phyloP scores from a whole-genome alignment of 2,113 vertebrate genomes.

The Tragelaphus buxtoni region DNA sequence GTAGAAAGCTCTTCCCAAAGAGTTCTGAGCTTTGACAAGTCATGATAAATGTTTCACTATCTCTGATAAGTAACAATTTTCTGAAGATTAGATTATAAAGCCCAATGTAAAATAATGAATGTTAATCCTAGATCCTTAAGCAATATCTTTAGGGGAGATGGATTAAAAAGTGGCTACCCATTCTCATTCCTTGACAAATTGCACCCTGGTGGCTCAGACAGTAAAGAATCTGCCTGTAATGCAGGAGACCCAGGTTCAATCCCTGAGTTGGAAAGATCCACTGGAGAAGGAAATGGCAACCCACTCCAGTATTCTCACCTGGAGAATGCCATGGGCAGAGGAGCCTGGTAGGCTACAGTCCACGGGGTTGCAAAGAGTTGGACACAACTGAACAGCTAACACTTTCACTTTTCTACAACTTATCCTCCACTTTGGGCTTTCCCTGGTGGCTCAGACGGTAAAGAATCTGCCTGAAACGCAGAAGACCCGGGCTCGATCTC shows the following conservation, averaged over 20 bases:
- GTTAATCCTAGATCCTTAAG: neutral
- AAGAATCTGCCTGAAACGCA: neutral
- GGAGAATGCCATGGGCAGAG: neutral
- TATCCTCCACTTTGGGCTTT: neutral
- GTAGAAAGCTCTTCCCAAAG: neutral
- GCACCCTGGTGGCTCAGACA: neutral
- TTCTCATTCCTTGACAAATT: neutral
- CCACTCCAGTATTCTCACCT: neutral
- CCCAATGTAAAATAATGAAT: neutral
- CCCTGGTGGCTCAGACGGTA: neutral
- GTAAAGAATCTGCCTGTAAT: neutral
- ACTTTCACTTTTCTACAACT: neutral
- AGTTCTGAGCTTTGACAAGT: neutral
- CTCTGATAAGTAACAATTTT: neutral
- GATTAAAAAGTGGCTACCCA: neutral
- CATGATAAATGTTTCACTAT: neutral
- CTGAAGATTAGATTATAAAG: neutral
- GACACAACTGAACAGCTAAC: neutral
- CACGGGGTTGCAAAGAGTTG: neutral
- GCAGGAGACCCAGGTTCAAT: fast-evolving
- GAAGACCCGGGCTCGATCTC: neutral
- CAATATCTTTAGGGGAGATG: neutral
- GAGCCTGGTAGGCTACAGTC: neutral
- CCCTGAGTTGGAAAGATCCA: neutral
- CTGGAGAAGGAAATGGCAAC: neutral